phyloP scores from a whole-genome alignment of 2,888 invertebrate species.

The Arenicola marina region DNA sequence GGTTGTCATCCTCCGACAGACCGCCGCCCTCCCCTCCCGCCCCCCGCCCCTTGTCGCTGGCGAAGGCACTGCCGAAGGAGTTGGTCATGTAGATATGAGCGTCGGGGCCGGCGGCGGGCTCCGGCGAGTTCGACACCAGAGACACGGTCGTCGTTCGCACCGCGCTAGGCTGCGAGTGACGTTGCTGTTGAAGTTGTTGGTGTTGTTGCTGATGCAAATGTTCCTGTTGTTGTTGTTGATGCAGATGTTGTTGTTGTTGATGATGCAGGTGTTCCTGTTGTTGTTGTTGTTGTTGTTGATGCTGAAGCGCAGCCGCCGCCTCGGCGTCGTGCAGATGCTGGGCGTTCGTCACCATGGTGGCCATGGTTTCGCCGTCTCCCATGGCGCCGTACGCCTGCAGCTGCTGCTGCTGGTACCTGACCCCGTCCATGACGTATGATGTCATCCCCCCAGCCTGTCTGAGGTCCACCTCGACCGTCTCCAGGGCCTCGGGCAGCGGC shows the following conservation, averaged over 20 bases:
- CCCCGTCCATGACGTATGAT: too few relatives aligned
- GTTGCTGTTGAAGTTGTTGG: too few relatives aligned
- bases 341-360: background rate
- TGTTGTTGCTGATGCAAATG: too few relatives aligned
- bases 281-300: too few relatives aligned
- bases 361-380: background rate
- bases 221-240: too few relatives aligned
- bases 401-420: background rate
- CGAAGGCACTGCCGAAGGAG: conserved; percentile 19
- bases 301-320: too few relatives aligned
- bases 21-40: background rate
- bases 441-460: too few relatives aligned
- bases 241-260: too few relatives aligned
- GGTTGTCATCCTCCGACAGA: background rate
- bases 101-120: background rate
- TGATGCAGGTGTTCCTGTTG: too few relatives aligned
- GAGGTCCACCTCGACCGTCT: background rate
- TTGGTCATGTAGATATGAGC: conserved; percentile 24
- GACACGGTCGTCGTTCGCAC: too few relatives aligned
- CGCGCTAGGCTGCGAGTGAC: background rate
- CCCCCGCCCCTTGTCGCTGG: background rate
- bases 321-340: too few relatives aligned
- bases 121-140: too few relatives aligned
- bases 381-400: background rate
- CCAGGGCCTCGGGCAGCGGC: background rate